Percentiles rank a stretch among this genome's conserved stretches.
Conservation (phyloP, 2,888 invertebrate species). For the Ptilodon capucinus region DNA sequence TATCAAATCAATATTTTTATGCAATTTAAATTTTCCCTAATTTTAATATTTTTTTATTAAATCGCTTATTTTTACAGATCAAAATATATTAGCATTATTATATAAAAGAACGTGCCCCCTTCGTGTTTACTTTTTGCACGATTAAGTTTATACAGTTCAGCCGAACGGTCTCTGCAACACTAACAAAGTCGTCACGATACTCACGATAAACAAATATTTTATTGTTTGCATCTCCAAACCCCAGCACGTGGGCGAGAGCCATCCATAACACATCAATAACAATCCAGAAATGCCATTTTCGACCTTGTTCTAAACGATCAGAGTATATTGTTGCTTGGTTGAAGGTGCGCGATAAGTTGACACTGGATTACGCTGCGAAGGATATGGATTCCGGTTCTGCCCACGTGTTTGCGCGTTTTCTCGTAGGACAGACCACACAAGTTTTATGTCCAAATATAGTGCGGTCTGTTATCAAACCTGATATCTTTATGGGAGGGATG, state of each 20-base stretch:
- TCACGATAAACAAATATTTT: slow-evolving; percentile 30
- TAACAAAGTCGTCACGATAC: slow-evolving; percentile 19
- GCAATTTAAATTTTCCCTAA: too few relatives aligned
- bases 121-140: neutral
- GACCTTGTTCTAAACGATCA: slow-evolving; percentile 6
- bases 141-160: neutral
- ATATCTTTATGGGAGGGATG: neutral
- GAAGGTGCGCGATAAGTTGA: slow-evolving; percentile 4
- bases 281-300: neutral
- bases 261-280: slow-evolving; percentile 22
- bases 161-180: slow-evolving; percentile 1
- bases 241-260: slow-evolving; percentile 25
- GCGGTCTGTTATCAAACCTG: slow-evolving; percentile 3
- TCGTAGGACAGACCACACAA: slow-evolving; percentile 34
- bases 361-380: slow-evolving; percentile 29
- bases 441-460: slow-evolving; percentile 22
- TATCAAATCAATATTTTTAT: too few relatives aligned
- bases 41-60: too few relatives aligned
- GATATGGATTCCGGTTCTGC: slow-evolving; percentile 49
- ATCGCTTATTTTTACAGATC: too few relatives aligned
- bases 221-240: slow-evolving; percentile 23
- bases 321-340: slow-evolving; percentile 10
- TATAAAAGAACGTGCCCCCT: neutral
- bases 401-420: slow-evolving; percentile 49
- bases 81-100: neutral